These are phyloP conservation scores for Thinocorus orbignyianus DNA, from an alignment of 2,113 vertebrate species.

Conservation along the genomic window DNA sequence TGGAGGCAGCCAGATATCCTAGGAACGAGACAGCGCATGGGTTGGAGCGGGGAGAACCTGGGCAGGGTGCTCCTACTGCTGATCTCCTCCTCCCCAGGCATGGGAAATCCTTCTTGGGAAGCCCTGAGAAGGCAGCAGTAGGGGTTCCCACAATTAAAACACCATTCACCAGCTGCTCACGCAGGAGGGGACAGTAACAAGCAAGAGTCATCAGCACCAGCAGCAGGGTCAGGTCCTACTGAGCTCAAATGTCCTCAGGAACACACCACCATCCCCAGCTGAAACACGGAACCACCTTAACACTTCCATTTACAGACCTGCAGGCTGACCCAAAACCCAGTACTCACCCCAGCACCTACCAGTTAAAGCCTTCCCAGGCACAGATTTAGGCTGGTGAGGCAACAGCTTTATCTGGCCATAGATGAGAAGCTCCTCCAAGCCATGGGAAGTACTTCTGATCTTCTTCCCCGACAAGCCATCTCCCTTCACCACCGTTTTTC, in stretches of 20 bases:
- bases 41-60: not conserved
- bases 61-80: accelerated
- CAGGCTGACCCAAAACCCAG: not conserved
- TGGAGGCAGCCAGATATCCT: not conserved
- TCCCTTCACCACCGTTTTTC: not conserved
- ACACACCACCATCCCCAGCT: not conserved
- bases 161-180: accelerated
- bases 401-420: not conserved
- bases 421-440: not conserved
- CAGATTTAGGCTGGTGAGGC: not conserved
- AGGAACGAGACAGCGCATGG: not conserved
- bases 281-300: not conserved
- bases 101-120: not conserved
- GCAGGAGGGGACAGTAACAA: not conserved
- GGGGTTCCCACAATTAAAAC: not conserved
- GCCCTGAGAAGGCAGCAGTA: not conserved
- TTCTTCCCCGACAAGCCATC: not conserved
- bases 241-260: not conserved
- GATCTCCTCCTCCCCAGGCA: not conserved
- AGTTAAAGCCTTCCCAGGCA: not conserved
- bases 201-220: not conserved
- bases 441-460: not conserved
- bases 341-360: not conserved
- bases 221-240: not conserved
- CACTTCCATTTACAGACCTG: not conserved